Percentiles rank a stretch among this genome's conserved stretches.
phyloP scores from a whole-genome alignment of 2,113 vertebrate species.

The Lepus timidus region DNA sequence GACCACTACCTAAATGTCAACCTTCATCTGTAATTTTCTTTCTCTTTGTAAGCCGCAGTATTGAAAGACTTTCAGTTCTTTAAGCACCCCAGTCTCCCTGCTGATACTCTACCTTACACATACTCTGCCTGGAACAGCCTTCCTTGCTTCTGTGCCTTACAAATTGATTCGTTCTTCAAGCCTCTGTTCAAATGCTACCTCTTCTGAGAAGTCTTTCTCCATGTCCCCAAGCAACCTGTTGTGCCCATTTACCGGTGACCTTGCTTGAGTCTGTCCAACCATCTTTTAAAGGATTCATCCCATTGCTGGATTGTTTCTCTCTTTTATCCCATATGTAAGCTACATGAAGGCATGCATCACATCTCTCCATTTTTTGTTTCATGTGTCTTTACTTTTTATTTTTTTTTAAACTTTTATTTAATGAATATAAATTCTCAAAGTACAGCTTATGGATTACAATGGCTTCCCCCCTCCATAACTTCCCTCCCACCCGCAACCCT shows the following conservation, averaged over 20 bases:
- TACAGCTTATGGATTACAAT: no score
- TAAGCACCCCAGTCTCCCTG: background rate
- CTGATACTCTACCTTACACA: background rate
- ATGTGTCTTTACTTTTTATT: no score
- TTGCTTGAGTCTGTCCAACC: background rate
- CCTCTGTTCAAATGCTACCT: background rate
- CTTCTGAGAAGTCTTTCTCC: conserved; percentile 26
- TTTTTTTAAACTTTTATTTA: no score
- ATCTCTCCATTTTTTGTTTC: background rate
- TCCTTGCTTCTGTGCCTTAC: background rate
- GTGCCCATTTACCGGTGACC: background rate
- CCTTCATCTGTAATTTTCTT: conserved; percentile 65
- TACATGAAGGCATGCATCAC: background rate
- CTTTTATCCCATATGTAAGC: background rate
- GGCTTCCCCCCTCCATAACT: no score
- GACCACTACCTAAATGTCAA: conserved; percentile 63
- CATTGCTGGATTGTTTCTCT: background rate
- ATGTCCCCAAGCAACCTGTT: background rate
- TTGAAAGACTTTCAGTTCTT: conserved; percentile 40
- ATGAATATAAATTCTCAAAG: no score
- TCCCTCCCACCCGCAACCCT: no score
- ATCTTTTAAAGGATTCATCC: background rate
- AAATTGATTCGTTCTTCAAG: background rate
- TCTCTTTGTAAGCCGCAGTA: conserved; percentile 51
- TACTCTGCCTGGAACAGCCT: background rate